Evolutionary conservation across 2,888 invertebrate species (phyloP).

Genomic region (Apamea epomidion): DNA sequence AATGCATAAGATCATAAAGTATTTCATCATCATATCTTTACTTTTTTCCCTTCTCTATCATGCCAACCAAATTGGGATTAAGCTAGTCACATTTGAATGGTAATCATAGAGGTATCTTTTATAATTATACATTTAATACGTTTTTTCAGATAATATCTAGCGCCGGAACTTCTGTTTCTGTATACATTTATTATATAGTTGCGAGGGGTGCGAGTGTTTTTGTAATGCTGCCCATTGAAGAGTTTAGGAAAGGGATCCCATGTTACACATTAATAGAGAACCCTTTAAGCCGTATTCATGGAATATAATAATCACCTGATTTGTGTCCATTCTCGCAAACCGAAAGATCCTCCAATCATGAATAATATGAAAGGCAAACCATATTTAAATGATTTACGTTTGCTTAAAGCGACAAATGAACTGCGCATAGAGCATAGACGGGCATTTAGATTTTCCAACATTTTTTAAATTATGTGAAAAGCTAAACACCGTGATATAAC

Average conservation of each 20-base stretch:
- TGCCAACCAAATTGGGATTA: neutral
- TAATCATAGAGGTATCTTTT: neutral
- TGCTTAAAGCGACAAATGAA: slow-evolving; percentile 76
- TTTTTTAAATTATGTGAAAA: slow-evolving; percentile 44
- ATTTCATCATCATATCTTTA: neutral
- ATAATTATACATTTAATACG: neutral
- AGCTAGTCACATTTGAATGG: neutral
- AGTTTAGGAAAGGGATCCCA: neutral
- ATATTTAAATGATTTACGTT: slow-evolving; percentile 85
- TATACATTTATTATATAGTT: neutral
- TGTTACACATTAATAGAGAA: neutral
- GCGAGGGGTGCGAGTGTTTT: neutral
- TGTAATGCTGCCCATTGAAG: neutral
- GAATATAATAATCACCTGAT: slow-evolving; percentile 89
- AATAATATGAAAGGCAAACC: slow-evolving; percentile 94
- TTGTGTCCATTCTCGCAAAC: slow-evolving; percentile 93
- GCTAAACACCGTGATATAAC: slow-evolving; percentile 33
- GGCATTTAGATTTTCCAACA: slow-evolving; percentile 60
- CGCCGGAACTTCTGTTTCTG: neutral
- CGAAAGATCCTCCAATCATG: slow-evolving; percentile 94
- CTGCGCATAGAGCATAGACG: slow-evolving; percentile 64
- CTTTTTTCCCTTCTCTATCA: neutral
- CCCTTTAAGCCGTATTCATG: neutral
- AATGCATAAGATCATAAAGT: neutral
- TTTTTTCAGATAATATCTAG: neutral